Evolutionary conservation across 2,113 vertebrate species (phyloP).

Genomic region (Microcebus jonahi): DNA sequence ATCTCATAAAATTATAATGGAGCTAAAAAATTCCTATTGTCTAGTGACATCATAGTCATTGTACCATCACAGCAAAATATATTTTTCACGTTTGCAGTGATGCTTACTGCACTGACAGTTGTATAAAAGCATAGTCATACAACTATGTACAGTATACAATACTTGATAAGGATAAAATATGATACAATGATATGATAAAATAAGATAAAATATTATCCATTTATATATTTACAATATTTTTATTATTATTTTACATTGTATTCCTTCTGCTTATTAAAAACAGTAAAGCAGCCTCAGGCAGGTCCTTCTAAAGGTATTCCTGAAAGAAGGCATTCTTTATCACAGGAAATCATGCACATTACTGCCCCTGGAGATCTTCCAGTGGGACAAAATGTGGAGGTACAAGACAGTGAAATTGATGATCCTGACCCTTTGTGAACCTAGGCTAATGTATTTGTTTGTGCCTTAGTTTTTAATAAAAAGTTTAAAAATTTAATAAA

Average conservation of each 20-base stretch:
- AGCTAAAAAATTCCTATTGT: neutral
- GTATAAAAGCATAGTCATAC: neutral
- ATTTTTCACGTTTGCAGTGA: neutral
- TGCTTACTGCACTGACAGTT: neutral
- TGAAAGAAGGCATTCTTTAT: neutral
- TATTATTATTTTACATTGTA: neutral
- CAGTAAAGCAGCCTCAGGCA: neutral
- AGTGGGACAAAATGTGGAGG: neutral
- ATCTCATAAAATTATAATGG: neutral
- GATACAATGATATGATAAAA: neutral
- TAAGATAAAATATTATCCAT: too few species aligned
- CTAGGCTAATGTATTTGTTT: neutral
- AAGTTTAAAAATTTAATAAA: neutral
- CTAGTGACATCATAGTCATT: neutral
- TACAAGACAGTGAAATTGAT: neutral
- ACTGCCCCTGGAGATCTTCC: neutral
- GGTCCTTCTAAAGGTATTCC: neutral
- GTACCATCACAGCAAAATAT: neutral
- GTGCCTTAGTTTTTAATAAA: neutral
- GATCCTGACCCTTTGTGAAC: neutral
- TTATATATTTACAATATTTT: neutral
- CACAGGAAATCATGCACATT: neutral
- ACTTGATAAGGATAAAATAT: neutral
- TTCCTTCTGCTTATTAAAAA: neutral
- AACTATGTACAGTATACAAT: neutral